A percentile compares a stretch with the other conserved stretches of the same genome.
Conservation (phyloP, 1,140 invertebrate species). For the Tribolium castaneum region DNA sequence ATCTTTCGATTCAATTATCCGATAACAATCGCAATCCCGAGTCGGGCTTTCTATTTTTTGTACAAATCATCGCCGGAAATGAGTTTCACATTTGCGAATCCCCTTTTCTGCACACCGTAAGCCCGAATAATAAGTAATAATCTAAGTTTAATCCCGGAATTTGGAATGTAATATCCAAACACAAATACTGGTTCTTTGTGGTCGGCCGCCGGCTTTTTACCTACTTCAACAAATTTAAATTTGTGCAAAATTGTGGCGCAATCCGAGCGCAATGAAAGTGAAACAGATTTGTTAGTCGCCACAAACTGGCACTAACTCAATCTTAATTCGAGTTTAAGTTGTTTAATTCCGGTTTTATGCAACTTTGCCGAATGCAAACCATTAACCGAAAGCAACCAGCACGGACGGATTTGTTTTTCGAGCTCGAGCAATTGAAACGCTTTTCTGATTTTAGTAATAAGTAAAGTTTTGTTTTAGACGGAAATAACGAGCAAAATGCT, state of each 20-base stretch:
- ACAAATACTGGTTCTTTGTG: constrained; percentile 5
- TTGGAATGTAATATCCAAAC: constrained; percentile 18
- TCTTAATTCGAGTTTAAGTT: constrained; percentile 51
- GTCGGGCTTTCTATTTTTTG: background rate
- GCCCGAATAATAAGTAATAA: constrained; percentile 33
- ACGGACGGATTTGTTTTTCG: constrained; percentile 23
- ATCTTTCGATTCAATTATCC: no score
- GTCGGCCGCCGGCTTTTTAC: background rate
- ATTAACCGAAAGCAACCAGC: constrained; percentile 38
- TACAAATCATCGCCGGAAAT: background rate
- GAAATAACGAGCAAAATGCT: background rate
- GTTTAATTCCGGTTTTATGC: constrained; percentile 52
- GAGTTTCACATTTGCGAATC: constrained; percentile 3
- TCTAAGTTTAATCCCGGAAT: constrained; percentile 33
- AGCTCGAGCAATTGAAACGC: constrained; percentile 27
- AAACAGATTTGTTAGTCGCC: constrained; percentile 35
- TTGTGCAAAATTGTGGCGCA: constrained; percentile 4
- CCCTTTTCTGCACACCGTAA: constrained; percentile 11
- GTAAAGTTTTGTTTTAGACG: background rate
- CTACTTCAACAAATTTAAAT: constrained; percentile 7
- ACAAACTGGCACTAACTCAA: constrained; percentile 46
- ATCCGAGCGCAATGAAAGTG: constrained; percentile 26
- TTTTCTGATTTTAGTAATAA: constrained; percentile 44
- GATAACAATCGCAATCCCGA: no score
- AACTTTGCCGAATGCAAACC: constrained; percentile 46